Evolutionary conservation across 1,140 invertebrate genomes (phyloP).

Genomic region (Phortica variegata): DNA sequence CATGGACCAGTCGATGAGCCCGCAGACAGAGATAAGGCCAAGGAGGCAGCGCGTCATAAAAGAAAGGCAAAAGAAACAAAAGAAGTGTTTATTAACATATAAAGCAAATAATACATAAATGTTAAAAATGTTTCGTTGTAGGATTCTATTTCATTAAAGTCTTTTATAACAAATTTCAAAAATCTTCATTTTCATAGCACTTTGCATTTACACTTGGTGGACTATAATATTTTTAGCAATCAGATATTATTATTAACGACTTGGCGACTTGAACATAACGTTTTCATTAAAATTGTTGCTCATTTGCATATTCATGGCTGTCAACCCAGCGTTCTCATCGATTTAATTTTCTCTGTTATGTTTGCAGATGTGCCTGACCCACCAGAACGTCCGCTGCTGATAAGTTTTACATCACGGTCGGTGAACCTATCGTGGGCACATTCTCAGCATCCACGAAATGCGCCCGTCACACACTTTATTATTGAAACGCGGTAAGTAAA

Average conservation of each 20-base stretch:
- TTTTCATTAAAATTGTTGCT: slow-evolving; percentile 31
- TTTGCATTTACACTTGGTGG: no score
- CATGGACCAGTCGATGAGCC: slow-evolving; percentile 34
- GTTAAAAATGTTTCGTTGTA: no score
- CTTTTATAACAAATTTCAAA: no score
- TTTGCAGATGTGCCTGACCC: slow-evolving; percentile 69
- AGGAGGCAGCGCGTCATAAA: no score
- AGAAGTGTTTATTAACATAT: no score
- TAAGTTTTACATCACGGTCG: slow-evolving; percentile 71
- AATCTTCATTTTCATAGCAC: no score
- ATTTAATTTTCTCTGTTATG: slow-evolving; percentile 25
- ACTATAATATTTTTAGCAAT: no score
- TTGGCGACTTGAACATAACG: no score
- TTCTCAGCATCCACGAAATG: slow-evolving; percentile 69
- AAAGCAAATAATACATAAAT: no score
- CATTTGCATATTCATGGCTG: slow-evolving; percentile 40
- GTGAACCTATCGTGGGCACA: slow-evolving; percentile 77
- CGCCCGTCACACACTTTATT: slow-evolving; percentile 71
- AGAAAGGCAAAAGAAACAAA: no score
- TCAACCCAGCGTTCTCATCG: slow-evolving; percentile 20
- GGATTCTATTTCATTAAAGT: no score
- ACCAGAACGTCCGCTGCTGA: slow-evolving; percentile 71
- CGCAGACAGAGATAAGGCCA: slow-evolving; percentile 14
- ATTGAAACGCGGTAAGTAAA: slow-evolving; percentile 73
- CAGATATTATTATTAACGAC: no score